Percentiles rank a stretch among this genome's conserved stretches.
Conservation (phyloP, 1,140 invertebrate genomes). For the Dreissena rostriformis region DNA sequence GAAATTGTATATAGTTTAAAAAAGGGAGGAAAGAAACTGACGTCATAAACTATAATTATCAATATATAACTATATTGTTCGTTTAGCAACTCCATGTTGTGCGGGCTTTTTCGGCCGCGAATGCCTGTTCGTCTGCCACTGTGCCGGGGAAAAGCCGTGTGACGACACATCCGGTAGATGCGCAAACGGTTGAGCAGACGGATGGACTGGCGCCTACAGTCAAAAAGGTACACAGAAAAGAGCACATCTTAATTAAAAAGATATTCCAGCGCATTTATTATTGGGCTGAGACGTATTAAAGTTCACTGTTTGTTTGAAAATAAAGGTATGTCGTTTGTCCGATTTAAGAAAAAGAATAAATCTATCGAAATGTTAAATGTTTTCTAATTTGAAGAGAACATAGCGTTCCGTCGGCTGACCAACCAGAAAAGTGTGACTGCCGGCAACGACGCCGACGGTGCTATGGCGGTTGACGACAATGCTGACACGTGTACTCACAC, state of each 20-base stretch:
- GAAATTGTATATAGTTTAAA: too few relatives aligned
- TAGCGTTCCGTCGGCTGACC: conserved; percentile 25
- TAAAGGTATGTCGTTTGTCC: background rate
- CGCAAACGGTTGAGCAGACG: conserved; percentile 45
- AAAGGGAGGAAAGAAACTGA: too few relatives aligned
- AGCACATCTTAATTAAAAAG: background rate
- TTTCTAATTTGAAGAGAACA: conserved; percentile 19
- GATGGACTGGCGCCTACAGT: conserved; percentile 57
- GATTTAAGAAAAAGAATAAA: background rate
- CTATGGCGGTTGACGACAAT: conserved; percentile 44
- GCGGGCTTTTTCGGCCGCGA: conserved; percentile 50
- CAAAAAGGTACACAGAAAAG: conserved; percentile 52
- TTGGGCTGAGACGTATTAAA: background rate
- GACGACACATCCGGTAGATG: conserved; percentile 58
- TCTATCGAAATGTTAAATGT: background rate
- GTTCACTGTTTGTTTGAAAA: background rate
- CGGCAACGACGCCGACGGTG: conserved; percentile 8
- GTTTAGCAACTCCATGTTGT: conserved; percentile 12
- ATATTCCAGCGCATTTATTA: background rate
- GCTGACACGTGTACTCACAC: conserved; percentile 29
- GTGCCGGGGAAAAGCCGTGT: conserved; percentile 43
- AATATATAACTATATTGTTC: too few relatives aligned
- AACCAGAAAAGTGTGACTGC: conserved; percentile 21
- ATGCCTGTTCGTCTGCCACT: conserved; percentile 56
- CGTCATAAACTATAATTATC: too few relatives aligned